A percentile compares a stretch with the other conserved stretches of the same genome.
These are phyloP conservation scores for Lepidotrigona ventralis DNA, from an alignment of 1,140 invertebrate species.

Conservation along the genomic window DNA sequence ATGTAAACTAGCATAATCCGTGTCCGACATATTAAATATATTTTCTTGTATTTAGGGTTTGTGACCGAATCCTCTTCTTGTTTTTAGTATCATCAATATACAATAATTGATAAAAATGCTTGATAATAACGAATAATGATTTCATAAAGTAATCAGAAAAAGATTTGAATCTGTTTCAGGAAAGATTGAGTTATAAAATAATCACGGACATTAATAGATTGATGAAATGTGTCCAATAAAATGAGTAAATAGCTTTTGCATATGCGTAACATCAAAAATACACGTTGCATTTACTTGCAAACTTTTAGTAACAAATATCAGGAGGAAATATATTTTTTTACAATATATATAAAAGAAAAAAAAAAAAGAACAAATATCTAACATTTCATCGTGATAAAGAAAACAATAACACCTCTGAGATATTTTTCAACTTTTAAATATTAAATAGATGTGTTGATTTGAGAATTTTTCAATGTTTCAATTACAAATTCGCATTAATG, in stretches of 20 bases:
- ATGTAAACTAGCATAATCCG: neutral
- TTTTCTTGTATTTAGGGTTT: neutral
- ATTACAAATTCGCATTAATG: neutral
- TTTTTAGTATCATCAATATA: too few species aligned
- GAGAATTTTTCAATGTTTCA: neutral
- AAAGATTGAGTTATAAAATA: neutral
- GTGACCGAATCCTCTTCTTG: constrained; percentile 25
- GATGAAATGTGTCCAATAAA: neutral
- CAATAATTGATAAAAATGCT: too few species aligned
- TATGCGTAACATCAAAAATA: neutral
- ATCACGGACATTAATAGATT: too few species aligned
- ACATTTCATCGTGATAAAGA: neutral
- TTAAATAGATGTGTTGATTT: constrained; percentile 7
- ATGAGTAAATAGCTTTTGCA: neutral
- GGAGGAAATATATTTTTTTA: neutral
- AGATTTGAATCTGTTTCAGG: too few species aligned
- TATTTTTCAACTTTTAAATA: neutral
- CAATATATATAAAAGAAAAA: neutral
- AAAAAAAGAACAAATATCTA: neutral
- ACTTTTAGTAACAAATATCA: neutral
- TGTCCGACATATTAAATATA: neutral
- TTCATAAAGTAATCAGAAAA: too few species aligned
- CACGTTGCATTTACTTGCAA: neutral
- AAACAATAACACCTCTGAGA: neutral
- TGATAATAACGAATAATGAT: too few species aligned